Percentiles rank a stretch among this genome's conserved stretches.
phyloP scores from a whole-genome alignment of 2,797 vertebrate genomes.

The Numenius phaeopus region DNA sequence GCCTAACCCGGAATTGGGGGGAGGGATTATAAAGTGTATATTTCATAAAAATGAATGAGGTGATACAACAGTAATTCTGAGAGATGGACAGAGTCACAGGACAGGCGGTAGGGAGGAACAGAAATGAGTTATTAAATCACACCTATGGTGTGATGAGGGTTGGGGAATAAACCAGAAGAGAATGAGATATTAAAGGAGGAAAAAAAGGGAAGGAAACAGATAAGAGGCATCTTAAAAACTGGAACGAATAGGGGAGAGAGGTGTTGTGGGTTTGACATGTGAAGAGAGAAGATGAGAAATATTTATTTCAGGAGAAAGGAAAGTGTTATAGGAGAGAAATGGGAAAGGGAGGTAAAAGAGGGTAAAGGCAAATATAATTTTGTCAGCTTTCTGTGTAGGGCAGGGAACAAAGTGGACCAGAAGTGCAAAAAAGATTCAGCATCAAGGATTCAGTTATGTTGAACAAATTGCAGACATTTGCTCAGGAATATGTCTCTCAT shows the following conservation, averaged over 20 bases:
- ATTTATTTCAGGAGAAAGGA: neutral
- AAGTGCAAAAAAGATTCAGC: neutral
- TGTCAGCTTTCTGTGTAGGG: neutral
- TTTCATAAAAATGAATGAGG: neutral
- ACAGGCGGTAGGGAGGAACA: neutral
- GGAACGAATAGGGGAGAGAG: neutral
- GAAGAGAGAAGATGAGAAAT: neutral
- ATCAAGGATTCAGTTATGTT: neutral
- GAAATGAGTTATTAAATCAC: neutral
- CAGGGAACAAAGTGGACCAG: neutral
- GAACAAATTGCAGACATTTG: neutral
- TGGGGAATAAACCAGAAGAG: neutral
- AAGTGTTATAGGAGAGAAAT: neutral
- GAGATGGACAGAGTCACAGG: neutral
- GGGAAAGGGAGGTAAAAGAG: neutral
- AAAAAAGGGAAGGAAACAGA: neutral
- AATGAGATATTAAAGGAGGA: neutral
- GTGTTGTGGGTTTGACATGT: no score
- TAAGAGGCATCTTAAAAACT: neutral
- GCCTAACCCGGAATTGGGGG: accelerated
- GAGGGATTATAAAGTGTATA: neutral
- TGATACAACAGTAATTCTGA: neutral
- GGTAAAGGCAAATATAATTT: neutral
- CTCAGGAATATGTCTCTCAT: neutral
- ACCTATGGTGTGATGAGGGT: neutral